Evolutionary conservation across 2,797 vertebrate genomes (phyloP).

Genomic region (Enteromius radiatus): DNA sequence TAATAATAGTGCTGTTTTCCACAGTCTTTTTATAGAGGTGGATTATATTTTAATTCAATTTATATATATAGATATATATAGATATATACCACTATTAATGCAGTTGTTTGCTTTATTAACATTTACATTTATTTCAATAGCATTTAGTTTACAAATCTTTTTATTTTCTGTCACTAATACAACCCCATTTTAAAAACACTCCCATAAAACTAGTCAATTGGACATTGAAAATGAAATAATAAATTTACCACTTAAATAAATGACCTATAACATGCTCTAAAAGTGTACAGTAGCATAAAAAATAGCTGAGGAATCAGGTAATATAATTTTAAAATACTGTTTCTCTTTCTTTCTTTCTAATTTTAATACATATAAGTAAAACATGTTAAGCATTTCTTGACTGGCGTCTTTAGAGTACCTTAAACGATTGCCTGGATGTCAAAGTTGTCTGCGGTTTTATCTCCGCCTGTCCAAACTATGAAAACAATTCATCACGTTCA

Average conservation of each 20-base stretch:
- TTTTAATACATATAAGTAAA: constrained; percentile 15
- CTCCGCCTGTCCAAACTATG: constrained; percentile 66
- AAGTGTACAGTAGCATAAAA: background rate
- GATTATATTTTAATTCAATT: background rate
- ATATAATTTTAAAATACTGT: constrained; percentile 2
- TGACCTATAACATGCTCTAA: background rate
- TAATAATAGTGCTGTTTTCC: constrained; percentile 65
- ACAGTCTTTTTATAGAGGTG: constrained; percentile 46
- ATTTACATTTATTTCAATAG: background rate
- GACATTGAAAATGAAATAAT: background rate
- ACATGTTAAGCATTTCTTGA: background rate
- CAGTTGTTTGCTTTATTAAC: background rate
- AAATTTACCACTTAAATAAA: constrained; percentile 1
- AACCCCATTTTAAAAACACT: background rate
- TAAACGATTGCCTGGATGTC: background rate
- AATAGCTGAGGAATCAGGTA: background rate
- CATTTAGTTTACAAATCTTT: background rate
- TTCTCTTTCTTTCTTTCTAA: background rate
- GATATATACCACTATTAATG: background rate
- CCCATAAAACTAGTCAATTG: background rate
- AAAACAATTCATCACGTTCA: constrained; percentile 57
- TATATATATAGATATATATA: background rate
- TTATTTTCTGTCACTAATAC: background rate
- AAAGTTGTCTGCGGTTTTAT: constrained; percentile 21
- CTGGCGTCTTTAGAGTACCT: background rate